Conservation (phyloP, 2,797 vertebrate genomes). For the Chiloscyllium punctatum region DNA sequence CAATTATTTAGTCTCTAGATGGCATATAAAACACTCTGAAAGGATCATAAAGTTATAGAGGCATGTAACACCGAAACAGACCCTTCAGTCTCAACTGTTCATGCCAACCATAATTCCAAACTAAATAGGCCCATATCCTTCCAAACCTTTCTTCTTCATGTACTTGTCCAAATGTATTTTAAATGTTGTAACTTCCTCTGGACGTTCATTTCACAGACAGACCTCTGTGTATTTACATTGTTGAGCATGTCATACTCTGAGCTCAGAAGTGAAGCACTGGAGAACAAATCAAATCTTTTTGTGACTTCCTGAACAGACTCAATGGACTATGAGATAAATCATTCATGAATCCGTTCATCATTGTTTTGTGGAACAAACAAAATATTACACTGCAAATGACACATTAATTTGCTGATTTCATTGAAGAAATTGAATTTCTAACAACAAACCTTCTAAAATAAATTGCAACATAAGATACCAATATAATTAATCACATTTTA, state of each 20-base stretch:
- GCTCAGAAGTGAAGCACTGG: not conserved
- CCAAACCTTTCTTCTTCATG: too few relatives aligned
- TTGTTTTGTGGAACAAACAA: not conserved
- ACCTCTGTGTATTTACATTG: too few relatives aligned
- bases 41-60: too few relatives aligned
- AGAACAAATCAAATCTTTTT: not conserved
- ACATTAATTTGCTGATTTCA: not conserved
- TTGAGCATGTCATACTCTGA: not conserved
- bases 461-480: not conserved
- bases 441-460: not conserved
- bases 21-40: not conserved
- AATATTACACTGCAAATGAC: not conserved
- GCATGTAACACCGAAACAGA: too few relatives aligned
- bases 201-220: too few relatives aligned
- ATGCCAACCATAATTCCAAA: too few relatives aligned
- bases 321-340: not conserved
- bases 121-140: too few relatives aligned
- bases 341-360: not conserved
- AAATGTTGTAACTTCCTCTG: too few relatives aligned
- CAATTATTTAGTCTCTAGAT: not conserved
- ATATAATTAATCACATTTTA: not conserved
- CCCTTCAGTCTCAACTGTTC: too few relatives aligned
- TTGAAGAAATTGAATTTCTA: not conserved
- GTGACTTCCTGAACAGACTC: not conserved
- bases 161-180: too few relatives aligned